Percentiles rank a stretch among this genome's conserved stretches.
phyloP scores from a whole-genome alignment of 30 jellyfish, hydroid and myxozoan species.

The Aurelia sp. region DNA sequence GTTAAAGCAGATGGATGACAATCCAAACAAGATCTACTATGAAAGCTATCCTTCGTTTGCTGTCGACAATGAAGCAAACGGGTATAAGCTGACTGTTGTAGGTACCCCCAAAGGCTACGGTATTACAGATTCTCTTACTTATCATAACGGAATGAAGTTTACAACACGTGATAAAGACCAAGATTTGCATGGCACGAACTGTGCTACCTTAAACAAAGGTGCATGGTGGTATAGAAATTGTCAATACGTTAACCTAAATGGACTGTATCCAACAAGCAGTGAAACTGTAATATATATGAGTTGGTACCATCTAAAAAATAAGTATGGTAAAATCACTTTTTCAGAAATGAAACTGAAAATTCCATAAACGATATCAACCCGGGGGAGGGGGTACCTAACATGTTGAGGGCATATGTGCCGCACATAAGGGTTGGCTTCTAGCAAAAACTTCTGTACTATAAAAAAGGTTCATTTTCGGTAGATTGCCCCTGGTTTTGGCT shows the following conservation, averaged over 20 bases:
- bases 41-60: background rate
- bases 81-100: background rate
- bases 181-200: background rate
- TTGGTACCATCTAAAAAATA: background rate
- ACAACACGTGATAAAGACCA: background rate
- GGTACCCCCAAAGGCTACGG: background rate
- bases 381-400: too few species aligned
- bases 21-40: background rate
- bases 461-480: too few species aligned
- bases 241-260: background rate
- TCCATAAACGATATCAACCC: too few species aligned
- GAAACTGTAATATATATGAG: background rate
- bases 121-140: background rate
- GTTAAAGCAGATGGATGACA: background rate
- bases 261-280: background rate
- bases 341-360: constrained; percentile 5
- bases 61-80: background rate
- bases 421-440: too few species aligned
- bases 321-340: background rate
- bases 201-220: background rate
- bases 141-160: background rate
- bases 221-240: constrained; percentile 14
- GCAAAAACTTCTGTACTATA: too few species aligned
- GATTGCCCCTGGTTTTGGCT: too few species aligned
- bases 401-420: too few species aligned